Evolutionary conservation across 2,797 vertebrate genomes (phyloP).

Genomic region (Nasua narica): DNA sequence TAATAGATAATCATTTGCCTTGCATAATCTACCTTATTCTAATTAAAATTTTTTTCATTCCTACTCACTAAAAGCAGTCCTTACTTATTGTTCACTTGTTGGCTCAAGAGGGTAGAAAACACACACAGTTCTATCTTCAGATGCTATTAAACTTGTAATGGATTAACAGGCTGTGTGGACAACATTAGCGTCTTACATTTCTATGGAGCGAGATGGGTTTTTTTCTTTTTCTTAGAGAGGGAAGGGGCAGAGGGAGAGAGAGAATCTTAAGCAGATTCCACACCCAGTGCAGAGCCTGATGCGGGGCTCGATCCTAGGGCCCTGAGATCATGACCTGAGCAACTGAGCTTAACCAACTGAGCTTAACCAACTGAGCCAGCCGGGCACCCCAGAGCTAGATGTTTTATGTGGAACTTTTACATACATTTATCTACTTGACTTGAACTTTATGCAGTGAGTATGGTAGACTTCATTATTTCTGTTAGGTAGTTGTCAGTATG

Average conservation of each 20-base stretch:
- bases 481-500: not conserved
- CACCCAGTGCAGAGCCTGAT: not conserved
- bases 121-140: not conserved
- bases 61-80: not conserved
- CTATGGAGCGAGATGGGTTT: not conserved
- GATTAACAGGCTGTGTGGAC: not conserved
- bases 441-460: not conserved
- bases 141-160: not conserved
- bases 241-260: not conserved
- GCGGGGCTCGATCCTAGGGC: not conserved
- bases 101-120: not conserved
- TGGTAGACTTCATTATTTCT: not conserved
- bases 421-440: not conserved
- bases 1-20: not conserved
- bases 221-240: not conserved
- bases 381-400: not conserved
- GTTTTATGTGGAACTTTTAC: not conserved
- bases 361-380: not conserved
- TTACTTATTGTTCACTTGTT: not conserved
- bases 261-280: not conserved
- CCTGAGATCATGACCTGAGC: not conserved
- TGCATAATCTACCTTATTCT: not conserved
- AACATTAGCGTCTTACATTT: not conserved
- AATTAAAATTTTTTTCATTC: not conserved
- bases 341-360: too few relatives aligned